A percentile compares a stretch with the other conserved stretches of the same genome.
phyloP scores from a whole-genome alignment of 1,140 invertebrate species.

The Maniola jurtina region DNA sequence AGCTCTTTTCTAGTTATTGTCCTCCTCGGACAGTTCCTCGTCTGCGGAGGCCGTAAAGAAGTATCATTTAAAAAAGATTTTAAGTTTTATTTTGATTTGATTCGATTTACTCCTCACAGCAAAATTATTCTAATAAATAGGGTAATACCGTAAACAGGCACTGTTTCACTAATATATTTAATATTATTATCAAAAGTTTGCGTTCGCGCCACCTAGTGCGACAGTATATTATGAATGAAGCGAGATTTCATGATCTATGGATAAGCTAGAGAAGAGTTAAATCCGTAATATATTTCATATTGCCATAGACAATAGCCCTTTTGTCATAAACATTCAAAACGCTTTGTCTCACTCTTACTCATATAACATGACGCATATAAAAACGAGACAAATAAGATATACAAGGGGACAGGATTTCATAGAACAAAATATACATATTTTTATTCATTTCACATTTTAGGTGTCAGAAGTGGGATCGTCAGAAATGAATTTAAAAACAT shows the following conservation, averaged over 20 bases:
- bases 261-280: constrained; percentile 23
- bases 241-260: constrained; percentile 17
- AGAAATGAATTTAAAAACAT: no score
- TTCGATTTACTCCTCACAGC: neutral
- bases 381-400: no score
- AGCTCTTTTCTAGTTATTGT: no score
- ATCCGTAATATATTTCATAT: constrained; percentile 20
- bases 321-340: neutral
- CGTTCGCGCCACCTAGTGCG: neutral
- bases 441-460: neutral
- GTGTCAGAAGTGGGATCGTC: neutral
- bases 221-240: constrained; percentile 12
- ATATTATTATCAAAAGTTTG: constrained; percentile 9
- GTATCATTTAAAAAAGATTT: no score
- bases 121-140: neutral
- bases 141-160: constrained; percentile 1
- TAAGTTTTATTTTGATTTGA: no score
- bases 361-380: no score
- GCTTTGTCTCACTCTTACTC: no score
- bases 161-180: constrained; percentile 8
- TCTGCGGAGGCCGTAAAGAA: no score
- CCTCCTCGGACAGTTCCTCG: no score
- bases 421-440: no score
- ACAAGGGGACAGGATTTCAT: no score
- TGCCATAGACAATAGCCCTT: constrained; percentile 16